Conservation (phyloP, 2,888 invertebrate species). For the Pheosia tremula region DNA sequence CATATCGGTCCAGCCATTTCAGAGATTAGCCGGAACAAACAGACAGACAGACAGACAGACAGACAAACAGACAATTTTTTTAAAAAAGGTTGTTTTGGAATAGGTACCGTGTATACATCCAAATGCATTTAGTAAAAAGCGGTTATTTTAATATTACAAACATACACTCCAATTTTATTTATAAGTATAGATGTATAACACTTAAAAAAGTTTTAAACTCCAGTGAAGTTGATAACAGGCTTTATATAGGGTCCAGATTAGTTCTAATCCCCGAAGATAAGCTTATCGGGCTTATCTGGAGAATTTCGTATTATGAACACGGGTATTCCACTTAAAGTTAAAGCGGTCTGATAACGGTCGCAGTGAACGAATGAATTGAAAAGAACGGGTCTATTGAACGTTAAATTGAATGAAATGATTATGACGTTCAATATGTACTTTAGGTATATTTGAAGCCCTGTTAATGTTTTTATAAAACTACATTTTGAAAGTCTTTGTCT, state of each 20-base stretch:
- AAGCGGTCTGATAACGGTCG: slow-evolving; percentile 14
- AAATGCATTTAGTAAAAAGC: no score
- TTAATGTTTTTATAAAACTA: no score
- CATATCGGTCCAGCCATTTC: no score
- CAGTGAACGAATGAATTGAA: slow-evolving; percentile 21
- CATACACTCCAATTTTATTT: no score
- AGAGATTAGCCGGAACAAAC: no score
- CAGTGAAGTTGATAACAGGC: slow-evolving; percentile 31
- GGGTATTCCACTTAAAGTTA: slow-evolving; percentile 29
- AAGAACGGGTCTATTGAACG: slow-evolving; percentile 17
- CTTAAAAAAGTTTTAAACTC: slow-evolving; percentile 17
- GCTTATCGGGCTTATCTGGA: slow-evolving; percentile 25
- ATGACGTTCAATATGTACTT: background rate
- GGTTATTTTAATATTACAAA: no score
- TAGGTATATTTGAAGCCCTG: no score
- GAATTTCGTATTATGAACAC: slow-evolving; percentile 29
- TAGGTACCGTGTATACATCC: no score
- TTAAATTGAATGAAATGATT: slow-evolving; percentile 17
- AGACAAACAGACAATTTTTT: no score
- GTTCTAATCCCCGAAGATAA: slow-evolving; percentile 32
- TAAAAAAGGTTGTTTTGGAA: no score
- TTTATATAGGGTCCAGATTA: slow-evolving; percentile 26
- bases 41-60: no score
- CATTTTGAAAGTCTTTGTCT: no score
- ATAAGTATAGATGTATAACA: background rate